Conservation (phyloP, 1,140 invertebrate species). For the Lucilia sericata region DNA sequence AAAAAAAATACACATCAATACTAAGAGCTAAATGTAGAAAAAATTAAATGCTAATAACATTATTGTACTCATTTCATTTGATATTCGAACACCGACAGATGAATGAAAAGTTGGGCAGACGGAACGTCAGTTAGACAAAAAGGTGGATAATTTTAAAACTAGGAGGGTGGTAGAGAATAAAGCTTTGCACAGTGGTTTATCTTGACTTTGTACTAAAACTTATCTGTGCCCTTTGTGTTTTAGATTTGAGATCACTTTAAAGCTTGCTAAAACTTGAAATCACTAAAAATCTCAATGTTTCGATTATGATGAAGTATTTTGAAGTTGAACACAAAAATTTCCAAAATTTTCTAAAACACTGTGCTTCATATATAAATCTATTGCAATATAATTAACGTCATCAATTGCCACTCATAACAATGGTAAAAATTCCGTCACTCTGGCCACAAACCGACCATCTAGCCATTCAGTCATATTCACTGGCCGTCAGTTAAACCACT, state of each 20-base stretch:
- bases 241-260: too few relatives aligned
- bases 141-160: not conserved
- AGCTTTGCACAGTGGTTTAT: too few relatives aligned
- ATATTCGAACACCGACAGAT: not conserved
- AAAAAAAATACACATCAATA: not conserved
- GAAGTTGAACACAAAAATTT: too few relatives aligned
- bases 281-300: too few relatives aligned
- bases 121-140: not conserved
- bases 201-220: too few relatives aligned
- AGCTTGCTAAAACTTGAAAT: too few relatives aligned
- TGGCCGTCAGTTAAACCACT: not conserved
- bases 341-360: too few relatives aligned
- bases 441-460: not conserved
- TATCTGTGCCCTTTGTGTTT: too few relatives aligned
- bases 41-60: conserved; percentile 44
- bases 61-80: conserved; percentile 35
- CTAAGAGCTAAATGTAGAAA: too few relatives aligned
- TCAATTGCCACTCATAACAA: conserved; percentile 25
- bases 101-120: not conserved
- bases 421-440: conserved; percentile 6
- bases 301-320: too few relatives aligned
- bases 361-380: too few relatives aligned
- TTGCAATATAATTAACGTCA: conserved; percentile 39
- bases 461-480: not conserved
- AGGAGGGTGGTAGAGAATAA: not conserved